phyloP scores from a whole-genome alignment of 2,113 vertebrate species.

The Heptranchias perlo region DNA sequence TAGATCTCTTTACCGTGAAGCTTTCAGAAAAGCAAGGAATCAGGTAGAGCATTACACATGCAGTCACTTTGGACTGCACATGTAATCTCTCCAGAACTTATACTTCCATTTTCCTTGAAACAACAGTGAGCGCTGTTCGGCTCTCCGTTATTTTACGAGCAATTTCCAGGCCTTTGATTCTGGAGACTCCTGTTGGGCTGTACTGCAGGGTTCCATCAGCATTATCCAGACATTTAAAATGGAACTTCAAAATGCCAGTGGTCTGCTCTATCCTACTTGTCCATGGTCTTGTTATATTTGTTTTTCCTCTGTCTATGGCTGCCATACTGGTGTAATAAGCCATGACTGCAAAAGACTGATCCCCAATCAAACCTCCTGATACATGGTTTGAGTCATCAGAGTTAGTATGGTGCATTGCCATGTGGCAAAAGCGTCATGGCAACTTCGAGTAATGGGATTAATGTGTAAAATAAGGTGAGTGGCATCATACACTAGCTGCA shows the following conservation, averaged over 20 bases:
- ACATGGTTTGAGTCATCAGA: background rate
- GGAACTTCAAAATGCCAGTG: background rate
- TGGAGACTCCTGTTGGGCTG: background rate
- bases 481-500: background rate
- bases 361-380: background rate
- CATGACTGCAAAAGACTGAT: background rate
- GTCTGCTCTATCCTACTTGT: background rate
- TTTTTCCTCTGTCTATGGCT: background rate
- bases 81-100: no score
- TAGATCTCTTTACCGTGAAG: no score
- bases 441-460: constrained; percentile 2
- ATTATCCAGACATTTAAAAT: background rate
- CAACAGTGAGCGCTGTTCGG: no score
- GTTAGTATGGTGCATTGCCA: background rate
- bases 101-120: no score
- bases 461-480: background rate
- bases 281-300: background rate
- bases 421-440: background rate
- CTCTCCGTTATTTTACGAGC: no score
- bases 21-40: no score
- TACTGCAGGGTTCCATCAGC: background rate
- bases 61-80: no score
- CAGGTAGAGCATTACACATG: no score
- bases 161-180: no score
- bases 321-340: background rate